phyloP scores from a whole-genome alignment of 2,888 invertebrate species.

The Clusia tigrina region DNA sequence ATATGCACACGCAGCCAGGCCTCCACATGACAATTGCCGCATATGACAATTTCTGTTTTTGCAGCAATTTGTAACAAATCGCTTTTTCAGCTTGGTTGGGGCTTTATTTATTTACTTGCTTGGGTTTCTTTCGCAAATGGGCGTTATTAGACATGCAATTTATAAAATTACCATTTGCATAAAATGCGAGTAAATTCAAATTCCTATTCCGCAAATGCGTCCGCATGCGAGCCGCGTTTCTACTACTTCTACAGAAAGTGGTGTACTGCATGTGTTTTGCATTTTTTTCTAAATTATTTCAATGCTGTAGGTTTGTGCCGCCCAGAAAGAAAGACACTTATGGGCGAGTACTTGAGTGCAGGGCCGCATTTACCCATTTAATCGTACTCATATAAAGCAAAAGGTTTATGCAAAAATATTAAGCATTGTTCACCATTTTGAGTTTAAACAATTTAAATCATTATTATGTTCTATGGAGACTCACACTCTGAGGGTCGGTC shows the following conservation, averaged over 20 bases:
- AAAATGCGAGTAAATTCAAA: background rate
- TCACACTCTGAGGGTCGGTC: too few relatives aligned
- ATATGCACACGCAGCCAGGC: too few relatives aligned
- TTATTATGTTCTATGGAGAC: too few relatives aligned
- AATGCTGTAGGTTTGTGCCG: background rate
- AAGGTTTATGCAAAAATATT: too few relatives aligned
- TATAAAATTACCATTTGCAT: background rate
- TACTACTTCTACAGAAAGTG: constrained; percentile 35
- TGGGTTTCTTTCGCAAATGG: background rate
- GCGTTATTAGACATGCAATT: background rate
- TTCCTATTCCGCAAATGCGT: too few relatives aligned
- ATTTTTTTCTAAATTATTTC: too few relatives aligned
- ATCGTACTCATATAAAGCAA: too few relatives aligned
- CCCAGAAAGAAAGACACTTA: background rate
- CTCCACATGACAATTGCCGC: background rate
- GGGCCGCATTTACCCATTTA: too few relatives aligned
- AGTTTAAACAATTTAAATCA: too few relatives aligned
- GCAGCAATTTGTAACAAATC: constrained; percentile 9
- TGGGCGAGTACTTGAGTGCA: too few relatives aligned
- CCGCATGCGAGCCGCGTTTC: constrained; percentile 1
- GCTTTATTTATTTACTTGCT: background rate
- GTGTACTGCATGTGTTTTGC: constrained; percentile 23
- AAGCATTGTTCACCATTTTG: too few relatives aligned
- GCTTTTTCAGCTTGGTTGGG: background rate
- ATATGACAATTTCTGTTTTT: background rate